Percentiles rank a stretch among this genome's conserved stretches.
Evolutionary conservation across 2,797 vertebrate genomes (phyloP).

Genomic region (Pantherophis vulpinus): DNA sequence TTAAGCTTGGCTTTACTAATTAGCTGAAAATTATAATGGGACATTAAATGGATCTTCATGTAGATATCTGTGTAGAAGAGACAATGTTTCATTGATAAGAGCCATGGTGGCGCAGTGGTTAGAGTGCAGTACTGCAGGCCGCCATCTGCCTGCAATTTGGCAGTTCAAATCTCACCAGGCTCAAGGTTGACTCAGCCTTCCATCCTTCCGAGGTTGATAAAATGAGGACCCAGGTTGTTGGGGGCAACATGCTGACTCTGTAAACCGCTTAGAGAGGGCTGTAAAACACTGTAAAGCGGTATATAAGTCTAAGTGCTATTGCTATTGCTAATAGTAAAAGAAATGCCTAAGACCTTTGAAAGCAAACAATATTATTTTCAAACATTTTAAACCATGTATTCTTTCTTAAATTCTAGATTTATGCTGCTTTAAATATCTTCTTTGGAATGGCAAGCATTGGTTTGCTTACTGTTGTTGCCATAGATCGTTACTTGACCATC

Average conservation of each 20-base stretch:
- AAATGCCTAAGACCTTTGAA: conserved; percentile 6
- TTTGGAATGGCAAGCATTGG: conserved; percentile 98
- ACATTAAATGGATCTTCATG: conserved; percentile 1
- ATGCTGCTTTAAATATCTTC: conserved; percentile 96
- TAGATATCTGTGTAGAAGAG: neutral
- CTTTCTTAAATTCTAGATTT: conserved; percentile 79
- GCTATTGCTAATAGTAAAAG: neutral
- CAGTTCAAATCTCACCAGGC: too few species aligned
- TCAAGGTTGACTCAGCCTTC: too few species aligned
- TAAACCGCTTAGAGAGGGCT: too few species aligned
- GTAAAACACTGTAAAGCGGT: too few species aligned
- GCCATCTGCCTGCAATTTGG: too few species aligned
- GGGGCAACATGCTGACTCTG: too few species aligned
- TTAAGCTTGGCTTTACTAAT: neutral
- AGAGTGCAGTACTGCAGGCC: too few species aligned
- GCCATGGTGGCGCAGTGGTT: too few species aligned
- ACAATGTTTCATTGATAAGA: too few species aligned
- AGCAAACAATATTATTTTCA: conserved; percentile 2
- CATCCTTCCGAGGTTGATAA: too few species aligned
- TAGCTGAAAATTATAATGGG: neutral
- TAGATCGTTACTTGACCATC: conserved; percentile 91
- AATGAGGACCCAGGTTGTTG: too few species aligned
- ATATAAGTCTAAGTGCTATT: too few species aligned
- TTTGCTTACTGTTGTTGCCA: conserved; percentile 88
- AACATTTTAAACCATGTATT: neutral